phyloP scores from a whole-genome alignment of 2,797 vertebrate genomes.

The Smutsia temminckii region DNA sequence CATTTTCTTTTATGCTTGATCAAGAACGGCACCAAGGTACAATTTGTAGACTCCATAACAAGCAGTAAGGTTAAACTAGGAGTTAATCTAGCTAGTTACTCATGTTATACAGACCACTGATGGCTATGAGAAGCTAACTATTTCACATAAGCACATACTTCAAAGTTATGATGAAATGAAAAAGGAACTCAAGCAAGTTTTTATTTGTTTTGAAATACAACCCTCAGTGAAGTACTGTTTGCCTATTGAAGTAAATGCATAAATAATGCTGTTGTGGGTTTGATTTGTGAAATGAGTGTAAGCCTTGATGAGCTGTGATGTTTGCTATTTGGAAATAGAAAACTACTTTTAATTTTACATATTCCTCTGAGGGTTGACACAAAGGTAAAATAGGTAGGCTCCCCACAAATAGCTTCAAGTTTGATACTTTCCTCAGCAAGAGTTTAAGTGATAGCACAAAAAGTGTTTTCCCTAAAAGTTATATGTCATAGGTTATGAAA shows the following conservation, averaged over 20 bases:
- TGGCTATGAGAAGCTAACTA: neutral
- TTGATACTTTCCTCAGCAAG: neutral
- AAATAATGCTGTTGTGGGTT: constrained; percentile 43
- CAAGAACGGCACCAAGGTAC: neutral
- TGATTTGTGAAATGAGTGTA: constrained; percentile 46
- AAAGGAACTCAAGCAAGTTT: constrained; percentile 44
- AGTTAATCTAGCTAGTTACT: neutral
- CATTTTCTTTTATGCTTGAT: constrained; percentile 12
- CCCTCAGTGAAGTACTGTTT: constrained; percentile 41
- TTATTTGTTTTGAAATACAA: constrained; percentile 64
- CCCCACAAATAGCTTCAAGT: neutral
- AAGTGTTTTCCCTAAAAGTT: constrained; percentile 13
- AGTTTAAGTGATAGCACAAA: neutral
- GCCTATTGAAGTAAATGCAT: constrained; percentile 33
- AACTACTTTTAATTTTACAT: constrained; percentile 48
- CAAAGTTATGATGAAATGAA: constrained; percentile 39
- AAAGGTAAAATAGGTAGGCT: neutral
- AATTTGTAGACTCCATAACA: neutral
- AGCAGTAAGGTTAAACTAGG: neutral
- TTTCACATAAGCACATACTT: constrained; percentile 28
- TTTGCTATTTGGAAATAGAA: constrained; percentile 54
- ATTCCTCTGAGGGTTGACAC: constrained; percentile 33
- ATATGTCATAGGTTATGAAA: neutral
- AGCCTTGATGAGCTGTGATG: constrained; percentile 53
- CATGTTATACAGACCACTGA: neutral